Base-by-base conservation (phyloP, 2,888 invertebrate species). In the Sinodicranocentrus sp. region DNA sequence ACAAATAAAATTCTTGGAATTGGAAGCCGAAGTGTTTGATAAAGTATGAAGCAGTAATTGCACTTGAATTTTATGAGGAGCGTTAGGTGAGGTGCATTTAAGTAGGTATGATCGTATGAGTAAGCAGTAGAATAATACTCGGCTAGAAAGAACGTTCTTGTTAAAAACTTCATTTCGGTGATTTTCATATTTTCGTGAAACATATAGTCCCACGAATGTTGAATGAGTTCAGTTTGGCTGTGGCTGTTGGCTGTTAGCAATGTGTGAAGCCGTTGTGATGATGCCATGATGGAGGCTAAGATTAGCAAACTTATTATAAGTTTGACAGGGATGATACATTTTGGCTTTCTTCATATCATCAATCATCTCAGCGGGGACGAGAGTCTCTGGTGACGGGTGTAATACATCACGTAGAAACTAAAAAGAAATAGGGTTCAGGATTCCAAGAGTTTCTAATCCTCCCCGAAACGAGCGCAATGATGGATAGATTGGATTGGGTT, bases 361-460 rank as follows among this genome's bases (percentile, higher is more conserved):
- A 80, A 80, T 80, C 80, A 80, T 80, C 80, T 57, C 80, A 73
- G 80, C 80, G 48, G 80, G 80, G 59, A 80, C 67, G 73, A 26
- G 59, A 59, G 54, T 80, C 71, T 80, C 48, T 28, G 59, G 43
- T 80, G 80, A 80, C 80, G 80, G 72, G 67, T 67, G 80, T 67
- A 73, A 80, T 80, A 73, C 57, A 82, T 75, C 70, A 76, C n/a
- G 21, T 63, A 57, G 28, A 72, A 80, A 26, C 44, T 72, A 26
- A 33, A 68, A 63, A 73, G 73, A 80, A 48, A n/a, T n/a, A n/a
- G n/a, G n/a, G n/a, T n/a, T n/a, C n/a, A 57, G 26, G 23, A 26
- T 67, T 67, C 33, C 72, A 26, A 33, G 54, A 65, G 54, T 52
- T 17, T 39, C 52, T 54, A 48, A 70, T 17, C 59, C 39, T 44